Base-by-base conservation (phyloP, 1,140 invertebrate genomes). In the Asobara japonica region DNA sequence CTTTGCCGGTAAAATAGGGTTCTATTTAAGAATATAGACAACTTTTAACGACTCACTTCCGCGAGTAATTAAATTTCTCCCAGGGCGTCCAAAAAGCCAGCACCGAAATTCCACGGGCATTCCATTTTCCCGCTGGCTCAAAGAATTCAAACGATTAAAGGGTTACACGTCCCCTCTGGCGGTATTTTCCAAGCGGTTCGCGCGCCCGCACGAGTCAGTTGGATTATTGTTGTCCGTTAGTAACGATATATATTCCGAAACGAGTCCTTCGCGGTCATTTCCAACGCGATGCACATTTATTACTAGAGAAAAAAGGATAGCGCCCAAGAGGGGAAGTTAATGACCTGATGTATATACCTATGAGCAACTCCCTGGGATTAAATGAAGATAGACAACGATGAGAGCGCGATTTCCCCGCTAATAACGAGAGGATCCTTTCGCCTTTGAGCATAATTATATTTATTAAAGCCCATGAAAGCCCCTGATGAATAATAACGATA, bases 101-200 rank as follows among this genome's bases (percentile, higher is more conserved):
- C 31, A 31, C 18, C 51, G 69, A 74, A 64, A 60, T 71, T 65
- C 65, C 45, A 61, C 38, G 36, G 30, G 31, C 65, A 69, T 69
- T 73, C 20, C 68, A 73, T 75, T 73, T 73, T 68, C 61, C 66
- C 65, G 41, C 29, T 6, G 41, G 25, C 51, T 67, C 71, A 64
- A 73, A 77, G 74, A 78, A 76, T 78, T 78, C 72, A 38, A 74
- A 73, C 69, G 74, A 75, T 77, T 78, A 77, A 78, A 78, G 74
- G 72, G 76, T 73, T 64, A 45, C 20, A 48, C 6, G 18, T 45
- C 69, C 75, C 69, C 60, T 30, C 48, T 41, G 13, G 18, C 41
- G 41, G 29, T 8, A 62, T 62, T 30, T 30, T 62, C 25, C 29
- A 31, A 62, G n/a, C 25, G 22, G 22, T 56, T 30, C 27, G 33